A percentile compares a stretch with the other conserved stretches of the same genome.
phyloP scores from a whole-genome alignment of 1,140 invertebrate species.

The Fopius arisanus region DNA sequence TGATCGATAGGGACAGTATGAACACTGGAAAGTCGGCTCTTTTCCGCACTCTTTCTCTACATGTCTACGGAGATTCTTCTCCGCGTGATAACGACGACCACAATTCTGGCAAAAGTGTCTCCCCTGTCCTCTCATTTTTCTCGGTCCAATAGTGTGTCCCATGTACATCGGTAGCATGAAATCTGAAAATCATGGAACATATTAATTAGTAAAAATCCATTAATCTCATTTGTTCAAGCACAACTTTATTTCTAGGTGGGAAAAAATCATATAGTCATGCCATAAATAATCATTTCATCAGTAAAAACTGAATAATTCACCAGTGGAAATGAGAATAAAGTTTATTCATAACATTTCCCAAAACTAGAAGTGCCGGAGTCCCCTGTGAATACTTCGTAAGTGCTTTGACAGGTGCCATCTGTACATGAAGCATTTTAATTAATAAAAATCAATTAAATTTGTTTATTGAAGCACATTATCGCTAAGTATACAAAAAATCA shows the following conservation, averaged over 20 bases:
- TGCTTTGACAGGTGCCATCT: constrained; percentile 67
- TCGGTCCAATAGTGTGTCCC: background rate
- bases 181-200: constrained; percentile 42
- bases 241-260: background rate
- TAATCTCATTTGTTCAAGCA: background rate
- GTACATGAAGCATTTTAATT: no score
- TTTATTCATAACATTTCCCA: no score
- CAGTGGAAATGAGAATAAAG: no score
- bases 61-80: constrained; percentile 56
- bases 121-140: constrained; percentile 54
- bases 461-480: no score
- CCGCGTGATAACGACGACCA: constrained; percentile 58
- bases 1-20: constrained; percentile 64
- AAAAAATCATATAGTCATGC: background rate
- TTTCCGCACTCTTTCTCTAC: constrained; percentile 68
- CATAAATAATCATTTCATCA: background rate
- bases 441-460: no score
- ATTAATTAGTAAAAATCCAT: background rate
- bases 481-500: no score
- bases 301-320: no score
- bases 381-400: constrained; percentile 49
- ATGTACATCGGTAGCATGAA: constrained; percentile 26
- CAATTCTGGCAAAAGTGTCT: constrained; percentile 55
- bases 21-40: constrained; percentile 69
- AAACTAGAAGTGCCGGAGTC: constrained; percentile 33